These are phyloP conservation scores for Mercenaria mercenaria DNA, from an alignment of 1,140 invertebrate genomes.

Conservation along the genomic window DNA sequence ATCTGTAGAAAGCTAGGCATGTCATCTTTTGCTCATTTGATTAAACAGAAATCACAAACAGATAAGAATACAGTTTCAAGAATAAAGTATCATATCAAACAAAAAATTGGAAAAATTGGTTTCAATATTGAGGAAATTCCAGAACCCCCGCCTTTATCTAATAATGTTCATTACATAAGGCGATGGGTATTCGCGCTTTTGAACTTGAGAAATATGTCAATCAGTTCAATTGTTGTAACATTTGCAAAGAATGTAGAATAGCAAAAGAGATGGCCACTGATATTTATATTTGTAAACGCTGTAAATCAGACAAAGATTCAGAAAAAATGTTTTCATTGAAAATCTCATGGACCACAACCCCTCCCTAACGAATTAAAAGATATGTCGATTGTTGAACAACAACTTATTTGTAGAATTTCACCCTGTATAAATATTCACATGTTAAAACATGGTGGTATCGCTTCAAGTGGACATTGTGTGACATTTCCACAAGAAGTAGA, in stretches of 20 bases:
- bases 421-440: constrained; percentile 63
- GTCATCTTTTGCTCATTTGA: background rate
- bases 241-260: constrained; percentile 46
- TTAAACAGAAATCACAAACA: background rate
- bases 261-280: constrained; percentile 47
- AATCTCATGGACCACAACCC: constrained; percentile 62
- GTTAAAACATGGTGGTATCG: constrained; percentile 66
- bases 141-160: background rate
- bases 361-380: constrained; percentile 26
- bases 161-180: constrained; percentile 47
- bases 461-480: constrained; percentile 59
- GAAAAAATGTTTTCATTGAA: constrained; percentile 63
- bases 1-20: constrained; percentile 35
- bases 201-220: constrained; percentile 50
- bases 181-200: constrained; percentile 54
- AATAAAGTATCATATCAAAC: background rate
- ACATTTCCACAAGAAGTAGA: constrained; percentile 41
- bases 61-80: background rate
- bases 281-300: constrained; percentile 19
- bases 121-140: constrained; percentile 16
- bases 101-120: background rate
- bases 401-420: constrained; percentile 63
- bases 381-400: constrained; percentile 57
- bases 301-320: constrained; percentile 20
- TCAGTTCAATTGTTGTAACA: constrained; percentile 11